phyloP scores from a whole-genome alignment of 2,113 vertebrate species.

The Dolichallabes microphthalmus region DNA sequence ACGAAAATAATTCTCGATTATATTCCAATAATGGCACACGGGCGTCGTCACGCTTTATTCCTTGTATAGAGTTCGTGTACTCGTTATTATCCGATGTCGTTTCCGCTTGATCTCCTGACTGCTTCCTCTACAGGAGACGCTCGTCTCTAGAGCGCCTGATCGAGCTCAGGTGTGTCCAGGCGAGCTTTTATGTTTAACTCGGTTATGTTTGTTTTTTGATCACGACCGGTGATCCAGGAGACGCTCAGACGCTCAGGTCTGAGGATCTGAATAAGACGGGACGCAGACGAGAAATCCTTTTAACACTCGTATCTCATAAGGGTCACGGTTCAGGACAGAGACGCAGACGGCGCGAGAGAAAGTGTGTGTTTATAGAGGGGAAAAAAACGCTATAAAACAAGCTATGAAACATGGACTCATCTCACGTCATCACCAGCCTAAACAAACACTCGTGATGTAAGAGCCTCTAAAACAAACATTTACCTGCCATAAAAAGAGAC shows the following conservation, averaged over 20 bases:
- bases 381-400: slow-evolving; percentile 37
- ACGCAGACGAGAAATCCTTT: not conserved
- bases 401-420: slow-evolving; percentile 21
- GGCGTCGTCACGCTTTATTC: not conserved
- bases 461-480: slow-evolving; percentile 69
- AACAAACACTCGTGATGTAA: slow-evolving; percentile 77
- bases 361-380: slow-evolving; percentile 53
- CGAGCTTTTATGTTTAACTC: slow-evolving; percentile 31
- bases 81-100: not conserved
- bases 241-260: too few species aligned
- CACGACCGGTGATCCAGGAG: too few species aligned
- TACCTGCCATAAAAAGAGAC: slow-evolving; percentile 60
- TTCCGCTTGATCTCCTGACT: too few species aligned
- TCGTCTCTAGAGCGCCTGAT: not conserved
- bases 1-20: not conserved
- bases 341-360: not conserved
- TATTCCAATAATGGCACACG: not conserved
- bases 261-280: not conserved
- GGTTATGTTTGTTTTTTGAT: too few species aligned
- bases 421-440: slow-evolving; percentile 70
- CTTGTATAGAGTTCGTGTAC: not conserved
- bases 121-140: not conserved
- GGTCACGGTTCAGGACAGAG: not conserved
- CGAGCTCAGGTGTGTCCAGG: slow-evolving; percentile 3
- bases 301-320: not conserved